Conservation (phyloP, 2,113 vertebrate genomes). For the Dipodomys spectabilis region DNA sequence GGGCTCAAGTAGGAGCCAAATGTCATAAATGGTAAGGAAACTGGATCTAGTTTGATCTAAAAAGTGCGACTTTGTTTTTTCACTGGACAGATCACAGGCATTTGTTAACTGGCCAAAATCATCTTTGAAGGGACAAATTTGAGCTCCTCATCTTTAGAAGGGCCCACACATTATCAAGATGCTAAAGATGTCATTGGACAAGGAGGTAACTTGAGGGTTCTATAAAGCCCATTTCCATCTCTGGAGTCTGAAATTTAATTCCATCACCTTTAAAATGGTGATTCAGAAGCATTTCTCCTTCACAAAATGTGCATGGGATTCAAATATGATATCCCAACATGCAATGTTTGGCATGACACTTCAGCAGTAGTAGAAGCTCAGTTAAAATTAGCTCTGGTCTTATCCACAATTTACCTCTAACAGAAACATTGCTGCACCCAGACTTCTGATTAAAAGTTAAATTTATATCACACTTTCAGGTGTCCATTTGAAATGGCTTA, state of each 20-base stretch:
- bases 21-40: not conserved
- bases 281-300: not conserved
- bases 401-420: not conserved
- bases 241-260: not conserved
- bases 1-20: not conserved
- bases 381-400: not conserved
- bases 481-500: conserved; percentile 43
- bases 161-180: not conserved
- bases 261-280: not conserved
- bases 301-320: not conserved
- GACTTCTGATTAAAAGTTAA: conserved; percentile 56
- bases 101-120: not conserved
- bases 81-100: not conserved
- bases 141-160: not conserved
- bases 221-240: not conserved
- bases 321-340: not conserved
- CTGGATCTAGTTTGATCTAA: not conserved
- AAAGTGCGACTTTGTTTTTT: not conserved
- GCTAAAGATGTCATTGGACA: not conserved
- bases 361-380: not conserved
- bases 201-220: not conserved
- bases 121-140: not conserved
- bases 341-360: not conserved
- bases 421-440: not conserved
- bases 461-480: not conserved